These are phyloP conservation scores for Python bivittatus DNA, from an alignment of 2,113 vertebrate genomes.

Conservation along the genomic window DNA sequence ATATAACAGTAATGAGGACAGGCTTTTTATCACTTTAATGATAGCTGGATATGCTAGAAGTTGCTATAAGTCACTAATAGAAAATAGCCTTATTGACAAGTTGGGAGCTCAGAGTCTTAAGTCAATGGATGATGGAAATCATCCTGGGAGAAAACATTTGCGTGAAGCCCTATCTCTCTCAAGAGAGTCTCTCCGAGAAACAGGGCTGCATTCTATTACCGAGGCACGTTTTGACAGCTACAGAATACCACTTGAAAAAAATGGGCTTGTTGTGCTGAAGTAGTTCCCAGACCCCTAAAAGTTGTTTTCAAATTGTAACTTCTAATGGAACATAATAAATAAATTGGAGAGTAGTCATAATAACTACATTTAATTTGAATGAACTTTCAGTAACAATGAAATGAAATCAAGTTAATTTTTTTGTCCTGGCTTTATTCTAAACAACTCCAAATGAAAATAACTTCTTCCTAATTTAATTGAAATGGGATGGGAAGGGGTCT, in stretches of 20 bases:
- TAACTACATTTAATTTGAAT: neutral
- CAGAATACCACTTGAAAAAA: neutral
- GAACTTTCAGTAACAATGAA: neutral
- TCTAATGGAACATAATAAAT: neutral
- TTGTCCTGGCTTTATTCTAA: neutral
- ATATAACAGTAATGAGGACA: neutral
- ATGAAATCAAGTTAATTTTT: neutral
- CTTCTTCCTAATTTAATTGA: neutral
- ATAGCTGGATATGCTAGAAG: neutral
- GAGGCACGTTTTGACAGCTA: neutral
- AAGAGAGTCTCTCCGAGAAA: neutral
- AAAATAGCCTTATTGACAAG: neutral
- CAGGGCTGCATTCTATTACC: neutral
- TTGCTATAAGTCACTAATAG: neutral
- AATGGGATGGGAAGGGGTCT: neutral
- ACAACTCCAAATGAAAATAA: neutral
- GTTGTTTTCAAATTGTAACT: neutral
- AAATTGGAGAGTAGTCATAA: neutral
- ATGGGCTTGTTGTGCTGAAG: neutral
- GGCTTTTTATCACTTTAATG: neutral
- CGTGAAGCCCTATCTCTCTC: neutral
- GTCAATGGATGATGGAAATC: neutral
- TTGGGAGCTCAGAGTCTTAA: neutral
- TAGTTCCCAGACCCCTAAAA: neutral
- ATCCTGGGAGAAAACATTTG: neutral